A percentile compares a stretch with the other conserved stretches of the same genome.
Evolutionary conservation across 2,888 invertebrate species (phyloP).

Genomic region (Nebria salina): DNA sequence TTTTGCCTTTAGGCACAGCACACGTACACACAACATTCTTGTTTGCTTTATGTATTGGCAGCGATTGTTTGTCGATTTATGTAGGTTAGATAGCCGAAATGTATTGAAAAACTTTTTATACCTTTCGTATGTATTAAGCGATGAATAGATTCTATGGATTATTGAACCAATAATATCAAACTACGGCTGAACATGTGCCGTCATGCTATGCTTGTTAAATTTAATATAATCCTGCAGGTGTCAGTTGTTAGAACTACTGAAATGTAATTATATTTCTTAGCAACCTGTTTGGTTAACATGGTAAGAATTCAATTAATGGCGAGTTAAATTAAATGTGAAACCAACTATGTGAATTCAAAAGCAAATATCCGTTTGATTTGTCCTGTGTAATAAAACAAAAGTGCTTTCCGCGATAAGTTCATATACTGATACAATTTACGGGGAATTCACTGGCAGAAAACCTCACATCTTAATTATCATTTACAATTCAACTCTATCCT

Average conservation of each 20-base stretch:
- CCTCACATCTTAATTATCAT: too few relatives aligned
- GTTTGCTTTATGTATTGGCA: conserved; percentile 40
- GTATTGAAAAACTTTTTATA: not conserved
- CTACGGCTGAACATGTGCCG: not conserved
- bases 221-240: not conserved
- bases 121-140: not conserved
- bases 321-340: not conserved
- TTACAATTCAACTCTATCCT: too few relatives aligned
- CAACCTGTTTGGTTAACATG: not conserved
- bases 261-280: not conserved
- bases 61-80: conserved; percentile 41
- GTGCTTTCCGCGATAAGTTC: not conserved
- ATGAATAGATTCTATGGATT: not conserved
- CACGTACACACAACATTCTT: not conserved
- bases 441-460: too few relatives aligned
- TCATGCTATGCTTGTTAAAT: not conserved
- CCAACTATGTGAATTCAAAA: not conserved
- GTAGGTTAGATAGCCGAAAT: conserved; percentile 29
- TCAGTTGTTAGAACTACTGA: not conserved
- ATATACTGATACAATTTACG: too few relatives aligned
- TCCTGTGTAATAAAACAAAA: not conserved
- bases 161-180: not conserved
- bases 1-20: conserved; percentile 5
- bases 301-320: not conserved
- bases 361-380: too few relatives aligned